Conservation (phyloP, 2,888 invertebrate genomes). For the Melinaea menophilus region DNA sequence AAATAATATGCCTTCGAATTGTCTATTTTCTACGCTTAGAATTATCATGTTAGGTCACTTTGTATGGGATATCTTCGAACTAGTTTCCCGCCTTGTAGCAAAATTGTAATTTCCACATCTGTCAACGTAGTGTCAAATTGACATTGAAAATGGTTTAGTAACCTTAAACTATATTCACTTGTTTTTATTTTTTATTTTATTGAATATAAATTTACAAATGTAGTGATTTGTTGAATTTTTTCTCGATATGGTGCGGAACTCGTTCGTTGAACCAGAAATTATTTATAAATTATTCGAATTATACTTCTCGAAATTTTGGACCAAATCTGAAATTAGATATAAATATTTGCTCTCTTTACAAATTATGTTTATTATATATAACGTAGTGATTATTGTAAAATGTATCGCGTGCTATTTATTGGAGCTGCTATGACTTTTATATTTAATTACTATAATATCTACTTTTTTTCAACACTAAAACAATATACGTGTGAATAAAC, state of each 20-base stretch:
- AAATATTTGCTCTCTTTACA: constrained; percentile 61
- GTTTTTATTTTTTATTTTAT: too few species aligned
- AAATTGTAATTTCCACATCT: not conserved
- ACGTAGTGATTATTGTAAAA: constrained; percentile 18
- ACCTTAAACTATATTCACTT: too few species aligned
- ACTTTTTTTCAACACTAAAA: constrained; percentile 35
- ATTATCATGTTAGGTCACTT: constrained; percentile 5
- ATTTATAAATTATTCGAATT: constrained; percentile 10
- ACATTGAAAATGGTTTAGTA: not conserved
- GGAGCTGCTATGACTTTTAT: constrained; percentile 28
- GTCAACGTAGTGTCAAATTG: not conserved
- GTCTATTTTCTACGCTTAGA: constrained; percentile 52
- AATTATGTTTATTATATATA: constrained; percentile 33
- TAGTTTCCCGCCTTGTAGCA: constrained; percentile 10
- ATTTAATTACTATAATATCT: constrained; percentile 32
- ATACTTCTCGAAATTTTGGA: constrained; percentile 55
- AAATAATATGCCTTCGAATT: constrained; percentile 62
- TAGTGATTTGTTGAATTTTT: too few species aligned
- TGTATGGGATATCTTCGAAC: constrained; percentile 12
- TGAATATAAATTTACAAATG: constrained; percentile 1
- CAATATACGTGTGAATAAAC: constrained; percentile 36
- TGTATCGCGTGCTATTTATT: constrained; percentile 23
- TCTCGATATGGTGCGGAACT: not conserved
- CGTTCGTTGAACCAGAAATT: constrained; percentile 1
- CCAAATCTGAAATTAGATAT: constrained; percentile 55